These are phyloP conservation scores for Chroicocephalus ridibundus DNA, from an alignment of 2,113 vertebrate genomes.

Conservation along the genomic window DNA sequence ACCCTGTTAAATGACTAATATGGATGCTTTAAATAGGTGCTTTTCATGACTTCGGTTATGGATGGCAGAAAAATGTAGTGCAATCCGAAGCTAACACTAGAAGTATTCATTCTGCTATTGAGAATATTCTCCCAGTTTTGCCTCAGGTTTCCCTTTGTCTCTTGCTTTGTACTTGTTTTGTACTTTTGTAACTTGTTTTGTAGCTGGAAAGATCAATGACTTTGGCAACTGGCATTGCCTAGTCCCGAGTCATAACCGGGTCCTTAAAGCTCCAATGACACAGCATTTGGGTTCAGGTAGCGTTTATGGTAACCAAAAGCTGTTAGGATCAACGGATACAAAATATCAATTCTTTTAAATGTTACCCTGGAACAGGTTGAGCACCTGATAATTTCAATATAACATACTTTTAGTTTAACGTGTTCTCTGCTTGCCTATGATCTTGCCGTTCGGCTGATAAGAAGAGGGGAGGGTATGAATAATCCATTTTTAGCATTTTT, in stretches of 20 bases:
- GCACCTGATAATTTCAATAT: neutral
- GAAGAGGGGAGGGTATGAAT: neutral
- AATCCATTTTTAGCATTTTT: neutral
- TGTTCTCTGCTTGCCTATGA: neutral
- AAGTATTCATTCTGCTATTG: neutral
- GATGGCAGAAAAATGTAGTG: neutral
- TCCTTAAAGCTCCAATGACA: neutral
- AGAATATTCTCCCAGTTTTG: neutral
- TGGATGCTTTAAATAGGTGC: neutral
- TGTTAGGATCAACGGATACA: neutral
- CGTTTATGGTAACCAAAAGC: neutral
- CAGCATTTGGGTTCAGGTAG: neutral
- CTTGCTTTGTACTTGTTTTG: neutral
- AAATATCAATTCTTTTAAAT: neutral
- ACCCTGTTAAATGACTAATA: neutral
- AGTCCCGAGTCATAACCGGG: neutral
- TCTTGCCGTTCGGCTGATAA: neutral
- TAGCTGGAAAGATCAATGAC: neutral
- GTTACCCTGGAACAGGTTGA: neutral
- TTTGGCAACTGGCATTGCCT: neutral
- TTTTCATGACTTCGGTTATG: neutral
- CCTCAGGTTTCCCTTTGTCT: neutral
- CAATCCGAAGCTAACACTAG: neutral
- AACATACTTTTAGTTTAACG: neutral
- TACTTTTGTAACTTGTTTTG: neutral